Conservation (phyloP, 1,140 invertebrate species). For the Cataglyphis hispanica region DNA sequence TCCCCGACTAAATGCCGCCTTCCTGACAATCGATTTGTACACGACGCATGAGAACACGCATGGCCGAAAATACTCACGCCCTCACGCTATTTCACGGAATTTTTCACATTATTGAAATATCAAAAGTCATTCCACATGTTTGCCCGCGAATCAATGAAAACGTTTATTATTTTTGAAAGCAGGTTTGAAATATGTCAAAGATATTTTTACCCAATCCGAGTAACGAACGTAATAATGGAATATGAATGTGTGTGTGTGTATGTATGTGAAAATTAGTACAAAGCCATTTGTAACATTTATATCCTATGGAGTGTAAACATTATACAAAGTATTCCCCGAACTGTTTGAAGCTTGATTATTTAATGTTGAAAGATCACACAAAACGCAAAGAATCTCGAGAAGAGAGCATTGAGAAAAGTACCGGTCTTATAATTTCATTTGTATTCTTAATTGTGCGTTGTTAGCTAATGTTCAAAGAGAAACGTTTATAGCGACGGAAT, state of each 20-base stretch:
- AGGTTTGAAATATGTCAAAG: constrained; percentile 45
- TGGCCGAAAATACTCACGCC: constrained; percentile 18
- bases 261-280: constrained; percentile 35
- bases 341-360: neutral
- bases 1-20: constrained; percentile 38
- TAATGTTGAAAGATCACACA: neutral
- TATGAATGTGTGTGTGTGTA: neutral
- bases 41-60: constrained; percentile 38
- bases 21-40: constrained; percentile 60
- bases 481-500: constrained; percentile 24
- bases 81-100: constrained; percentile 44
- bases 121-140: constrained; percentile 52
- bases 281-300: constrained; percentile 43
- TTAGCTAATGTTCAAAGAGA: constrained; percentile 9
- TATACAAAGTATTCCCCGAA: neutral
- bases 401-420: neutral
- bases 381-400: neutral
- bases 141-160: constrained; percentile 51
- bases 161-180: constrained; percentile 58
- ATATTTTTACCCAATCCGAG: constrained; percentile 24
- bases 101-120: constrained; percentile 64
- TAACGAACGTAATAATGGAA: constrained; percentile 48
- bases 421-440: neutral
- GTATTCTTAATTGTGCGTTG: neutral
- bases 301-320: neutral